These are phyloP conservation scores for Eleutherodactylus coqui DNA, from an alignment of 2,797 vertebrate species.

Conservation along the genomic window DNA sequence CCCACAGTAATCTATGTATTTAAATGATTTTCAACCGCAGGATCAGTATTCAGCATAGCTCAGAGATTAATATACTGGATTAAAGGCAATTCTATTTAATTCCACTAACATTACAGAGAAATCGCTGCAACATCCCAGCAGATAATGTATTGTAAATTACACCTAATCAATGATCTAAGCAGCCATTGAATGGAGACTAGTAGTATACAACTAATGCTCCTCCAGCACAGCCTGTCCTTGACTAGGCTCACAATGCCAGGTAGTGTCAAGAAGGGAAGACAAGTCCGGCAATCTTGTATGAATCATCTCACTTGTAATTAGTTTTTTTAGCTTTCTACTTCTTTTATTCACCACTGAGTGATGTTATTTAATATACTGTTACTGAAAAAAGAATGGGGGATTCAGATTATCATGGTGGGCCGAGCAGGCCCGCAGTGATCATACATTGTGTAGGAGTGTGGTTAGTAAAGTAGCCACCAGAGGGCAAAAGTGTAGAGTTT, in stretches of 20 bases:
- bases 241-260: background rate
- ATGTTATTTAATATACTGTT: too few relatives aligned
- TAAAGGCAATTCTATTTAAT: slow-evolving; percentile 44
- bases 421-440: too few relatives aligned
- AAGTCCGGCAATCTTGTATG: background rate
- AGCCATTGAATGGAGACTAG: background rate
- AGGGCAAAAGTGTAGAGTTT: too few relatives aligned
- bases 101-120: slow-evolving; percentile 30
- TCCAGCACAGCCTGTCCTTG: background rate
- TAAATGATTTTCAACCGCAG: slow-evolving; percentile 36
- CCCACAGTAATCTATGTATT: slow-evolving; percentile 55
- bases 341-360: background rate
- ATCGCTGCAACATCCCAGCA: background rate
- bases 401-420: too few relatives aligned
- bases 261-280: background rate
- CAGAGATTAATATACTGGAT: slow-evolving; percentile 46
- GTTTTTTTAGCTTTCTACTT: background rate
- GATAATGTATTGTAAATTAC: slow-evolving; percentile 4
- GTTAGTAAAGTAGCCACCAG: too few relatives aligned
- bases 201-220: background rate
- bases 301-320: background rate
- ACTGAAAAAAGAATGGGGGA: too few relatives aligned
- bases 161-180: background rate
- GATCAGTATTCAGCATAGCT: slow-evolving; percentile 31
- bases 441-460: too few relatives aligned